Base-by-base conservation (phyloP, 2,888 invertebrate genomes). In the Amphipoea lucens region DNA sequence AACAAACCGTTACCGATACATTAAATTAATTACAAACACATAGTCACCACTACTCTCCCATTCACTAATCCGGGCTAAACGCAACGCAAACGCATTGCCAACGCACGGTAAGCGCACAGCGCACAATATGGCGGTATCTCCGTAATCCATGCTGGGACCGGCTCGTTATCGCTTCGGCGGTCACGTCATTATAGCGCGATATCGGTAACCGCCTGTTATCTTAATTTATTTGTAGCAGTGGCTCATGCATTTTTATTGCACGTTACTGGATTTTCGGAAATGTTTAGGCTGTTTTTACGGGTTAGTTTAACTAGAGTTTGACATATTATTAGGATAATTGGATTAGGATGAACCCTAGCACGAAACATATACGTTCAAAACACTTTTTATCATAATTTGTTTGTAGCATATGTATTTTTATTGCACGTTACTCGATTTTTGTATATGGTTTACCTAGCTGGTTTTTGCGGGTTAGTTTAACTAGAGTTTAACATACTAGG, bases 141-240 rank as follows among this genome's bases (percentile, higher is more conserved):
- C 89, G 89, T 93, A 92, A 92, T 91, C 91, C 90, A 90, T 89
- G 88, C 57, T 89, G 89, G 91, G 90, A 84, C 90, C 87, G 77
- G 89, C 91, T 95, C 95, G 95, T 95, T 95, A 94, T 92, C 92
- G 90, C 88, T 85, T 81, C 83, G 87, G 86, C 90, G 89, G 90
- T 88, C 92, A 89, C 92, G 93, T 94, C 95, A 95, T 95, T 95
- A 95, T 91, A 88, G 88, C 89, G 63, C 78, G 74, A 79, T 84
- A 85, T 83, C 87, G 76, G 67, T 78, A 76, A 80, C 83, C 86
- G 79, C 81, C 82, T 78, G 84, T 87, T 88, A 90, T 88, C 87
- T 88, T 88, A 86, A 87, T 89, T 87, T 88, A 86, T 89, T 85
- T 87, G 73, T 63, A 63, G 36, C 62, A 20, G 17, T n/a, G 57